A percentile compares a stretch with the other conserved stretches of the same genome.
Evolutionary conservation across 2,797 vertebrate species (phyloP).

Genomic region (Myripristis jacobus): DNA sequence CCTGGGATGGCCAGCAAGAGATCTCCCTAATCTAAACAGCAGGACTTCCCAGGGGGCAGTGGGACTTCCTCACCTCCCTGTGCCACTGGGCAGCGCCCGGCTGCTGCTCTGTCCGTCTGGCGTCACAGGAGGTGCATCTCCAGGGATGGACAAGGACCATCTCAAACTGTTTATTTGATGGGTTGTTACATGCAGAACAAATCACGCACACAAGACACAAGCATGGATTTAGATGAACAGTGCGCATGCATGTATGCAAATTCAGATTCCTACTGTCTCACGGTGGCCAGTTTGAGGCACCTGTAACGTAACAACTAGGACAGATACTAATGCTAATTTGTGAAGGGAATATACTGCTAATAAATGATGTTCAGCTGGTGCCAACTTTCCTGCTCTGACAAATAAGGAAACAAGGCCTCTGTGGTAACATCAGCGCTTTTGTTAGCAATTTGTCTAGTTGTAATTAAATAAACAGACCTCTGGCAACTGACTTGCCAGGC

Average conservation of each 20-base stretch:
- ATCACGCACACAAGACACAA: neutral
- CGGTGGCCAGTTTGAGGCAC: too few relatives aligned
- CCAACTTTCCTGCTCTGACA: too few relatives aligned
- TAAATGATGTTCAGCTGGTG: neutral
- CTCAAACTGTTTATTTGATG: neutral
- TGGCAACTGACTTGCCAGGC: neutral
- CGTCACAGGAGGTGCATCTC: slow-evolving; percentile 2
- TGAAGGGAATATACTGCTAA: neutral
- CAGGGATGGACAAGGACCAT: neutral
- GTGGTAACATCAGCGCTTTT: too few relatives aligned
- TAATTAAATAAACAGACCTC: neutral
- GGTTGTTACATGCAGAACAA: neutral
- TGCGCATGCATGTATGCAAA: too few relatives aligned
- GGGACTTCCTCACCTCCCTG: slow-evolving; percentile 29
- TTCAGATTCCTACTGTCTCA: too few relatives aligned
- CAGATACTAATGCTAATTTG: neutral
- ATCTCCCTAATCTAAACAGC: slow-evolving; percentile 10
- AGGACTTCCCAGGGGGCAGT: slow-evolving; percentile 24
- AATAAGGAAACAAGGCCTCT: too few relatives aligned
- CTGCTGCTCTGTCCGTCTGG: neutral
- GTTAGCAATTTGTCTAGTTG: too few relatives aligned
- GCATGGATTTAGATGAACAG: too few relatives aligned
- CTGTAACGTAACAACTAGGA: too few relatives aligned
- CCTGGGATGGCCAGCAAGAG: neutral
- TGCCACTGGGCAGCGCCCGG: neutral